These are phyloP conservation scores for Tenthredo notha DNA, from an alignment of 2,888 invertebrate species.

Conservation along the genomic window DNA sequence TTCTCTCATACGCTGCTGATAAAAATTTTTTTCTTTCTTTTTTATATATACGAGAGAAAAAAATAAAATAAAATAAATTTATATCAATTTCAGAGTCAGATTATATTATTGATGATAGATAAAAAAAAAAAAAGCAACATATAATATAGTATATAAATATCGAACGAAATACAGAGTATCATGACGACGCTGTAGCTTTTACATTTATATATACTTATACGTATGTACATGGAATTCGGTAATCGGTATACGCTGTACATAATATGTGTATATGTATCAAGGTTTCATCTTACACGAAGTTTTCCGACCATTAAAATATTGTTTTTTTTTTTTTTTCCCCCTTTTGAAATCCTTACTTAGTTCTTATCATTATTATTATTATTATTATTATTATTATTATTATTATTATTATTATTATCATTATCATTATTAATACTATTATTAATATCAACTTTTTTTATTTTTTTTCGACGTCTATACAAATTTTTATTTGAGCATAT, in stretches of 20 bases:
- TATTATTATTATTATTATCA: not conserved
- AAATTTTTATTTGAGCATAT: not conserved
- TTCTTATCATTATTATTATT: not conserved
- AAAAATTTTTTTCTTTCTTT: not conserved
- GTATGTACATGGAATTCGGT: not conserved
- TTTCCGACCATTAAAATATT: not conserved
- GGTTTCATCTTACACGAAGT: constrained; percentile 6
- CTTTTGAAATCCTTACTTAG: not conserved
- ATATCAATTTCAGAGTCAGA: not conserved
- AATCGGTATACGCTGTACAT: not conserved
- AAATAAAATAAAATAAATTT: not conserved
- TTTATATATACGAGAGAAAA: no score
- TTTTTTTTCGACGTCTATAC: not conserved
- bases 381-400: not conserved
- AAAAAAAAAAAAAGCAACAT: not conserved
- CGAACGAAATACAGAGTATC: not conserved
- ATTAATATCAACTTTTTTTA: not conserved
- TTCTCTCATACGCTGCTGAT: not conserved
- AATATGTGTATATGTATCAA: not conserved
- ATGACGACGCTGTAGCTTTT: not conserved
- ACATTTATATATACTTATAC: not conserved
- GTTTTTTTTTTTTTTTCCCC: not conserved
- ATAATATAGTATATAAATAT: not conserved
- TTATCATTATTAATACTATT: not conserved
- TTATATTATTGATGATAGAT: not conserved